phyloP scores from a whole-genome alignment of 2,888 invertebrate genomes.

The Elysia crispata region DNA sequence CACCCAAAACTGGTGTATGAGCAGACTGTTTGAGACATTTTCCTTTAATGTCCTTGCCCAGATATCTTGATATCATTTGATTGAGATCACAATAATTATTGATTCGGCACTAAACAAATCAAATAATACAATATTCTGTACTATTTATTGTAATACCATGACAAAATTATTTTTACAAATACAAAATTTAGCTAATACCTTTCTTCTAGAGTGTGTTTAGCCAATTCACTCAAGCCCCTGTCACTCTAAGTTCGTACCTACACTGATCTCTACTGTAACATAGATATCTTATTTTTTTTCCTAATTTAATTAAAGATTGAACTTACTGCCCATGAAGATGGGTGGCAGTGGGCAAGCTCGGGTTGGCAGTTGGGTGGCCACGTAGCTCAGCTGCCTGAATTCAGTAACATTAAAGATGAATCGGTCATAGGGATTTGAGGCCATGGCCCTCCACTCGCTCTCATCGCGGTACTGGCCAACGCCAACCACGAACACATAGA shows the following conservation, averaged over 20 bases:
- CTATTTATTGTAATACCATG: too few relatives aligned
- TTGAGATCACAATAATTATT: too few relatives aligned
- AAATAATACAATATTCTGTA: too few relatives aligned
- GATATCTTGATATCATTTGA: too few relatives aligned
- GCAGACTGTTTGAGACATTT: too few relatives aligned
- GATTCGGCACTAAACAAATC: too few relatives aligned
- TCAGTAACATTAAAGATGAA: conserved; percentile 72
- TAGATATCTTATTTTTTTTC: not conserved
- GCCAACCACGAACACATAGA: conserved; percentile 72
- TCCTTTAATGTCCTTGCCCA: too few relatives aligned
- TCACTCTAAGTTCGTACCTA: too few relatives aligned
- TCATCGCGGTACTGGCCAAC: conserved; percentile 69
- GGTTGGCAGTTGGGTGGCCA: conserved; percentile 46
- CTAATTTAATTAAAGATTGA: not conserved
- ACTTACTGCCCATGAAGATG: conserved; percentile 38
- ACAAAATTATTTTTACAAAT: too few relatives aligned
- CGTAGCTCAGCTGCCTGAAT: conserved; percentile 64
- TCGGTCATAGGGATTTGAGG: conserved; percentile 67
- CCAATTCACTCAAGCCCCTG: too few relatives aligned
- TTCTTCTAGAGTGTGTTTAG: too few relatives aligned
- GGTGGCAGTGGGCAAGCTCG: conserved; percentile 54
- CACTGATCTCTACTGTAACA: not conserved
- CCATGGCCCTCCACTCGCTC: conserved; percentile 68
- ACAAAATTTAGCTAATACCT: not conserved
- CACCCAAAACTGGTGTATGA: too few relatives aligned